phyloP scores from a whole-genome alignment of 1,140 invertebrate genomes.

The Caligus rogercresseyi region DNA sequence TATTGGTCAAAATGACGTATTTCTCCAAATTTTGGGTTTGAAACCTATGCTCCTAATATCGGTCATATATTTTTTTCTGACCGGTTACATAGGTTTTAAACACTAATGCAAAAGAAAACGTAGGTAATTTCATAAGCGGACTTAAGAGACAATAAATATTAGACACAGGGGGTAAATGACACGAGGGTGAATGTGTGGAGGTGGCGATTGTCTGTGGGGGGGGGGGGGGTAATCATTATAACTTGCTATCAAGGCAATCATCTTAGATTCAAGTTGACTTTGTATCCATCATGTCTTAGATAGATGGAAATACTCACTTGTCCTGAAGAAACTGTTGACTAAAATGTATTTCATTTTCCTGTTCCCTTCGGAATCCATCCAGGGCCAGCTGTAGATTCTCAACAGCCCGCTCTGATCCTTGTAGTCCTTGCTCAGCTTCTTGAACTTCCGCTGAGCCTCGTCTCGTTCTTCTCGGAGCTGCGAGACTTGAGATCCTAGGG shows the following conservation, averaged over 20 bases:
- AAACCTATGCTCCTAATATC: too few species aligned
- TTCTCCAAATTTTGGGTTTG: too few species aligned
- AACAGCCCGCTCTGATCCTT: neutral
- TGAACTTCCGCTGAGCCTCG: constrained; percentile 1
- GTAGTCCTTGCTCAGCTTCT: constrained; percentile 5
- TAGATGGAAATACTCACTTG: neutral
- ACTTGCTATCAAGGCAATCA: neutral
- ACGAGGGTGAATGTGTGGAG: too few species aligned
- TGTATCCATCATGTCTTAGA: neutral
- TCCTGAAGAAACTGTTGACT: constrained; percentile 6
- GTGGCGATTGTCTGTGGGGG: too few species aligned
- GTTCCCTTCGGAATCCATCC: constrained; percentile 9
- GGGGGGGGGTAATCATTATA: neutral
- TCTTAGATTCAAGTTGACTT: neutral
- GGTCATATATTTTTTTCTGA: too few species aligned
- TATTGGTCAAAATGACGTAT: too few species aligned
- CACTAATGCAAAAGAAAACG: too few species aligned
- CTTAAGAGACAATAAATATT: too few species aligned
- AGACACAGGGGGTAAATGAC: too few species aligned
- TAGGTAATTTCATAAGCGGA: too few species aligned
- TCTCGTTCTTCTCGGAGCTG: constrained; percentile 1
- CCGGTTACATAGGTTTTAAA: too few species aligned
- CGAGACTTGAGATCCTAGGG: neutral
- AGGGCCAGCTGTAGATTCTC: constrained; percentile 1
- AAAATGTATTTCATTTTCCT: constrained; percentile 14